These are phyloP conservation scores for Ceyx cyanopectus DNA, from an alignment of 2,113 vertebrate genomes.

Conservation along the genomic window DNA sequence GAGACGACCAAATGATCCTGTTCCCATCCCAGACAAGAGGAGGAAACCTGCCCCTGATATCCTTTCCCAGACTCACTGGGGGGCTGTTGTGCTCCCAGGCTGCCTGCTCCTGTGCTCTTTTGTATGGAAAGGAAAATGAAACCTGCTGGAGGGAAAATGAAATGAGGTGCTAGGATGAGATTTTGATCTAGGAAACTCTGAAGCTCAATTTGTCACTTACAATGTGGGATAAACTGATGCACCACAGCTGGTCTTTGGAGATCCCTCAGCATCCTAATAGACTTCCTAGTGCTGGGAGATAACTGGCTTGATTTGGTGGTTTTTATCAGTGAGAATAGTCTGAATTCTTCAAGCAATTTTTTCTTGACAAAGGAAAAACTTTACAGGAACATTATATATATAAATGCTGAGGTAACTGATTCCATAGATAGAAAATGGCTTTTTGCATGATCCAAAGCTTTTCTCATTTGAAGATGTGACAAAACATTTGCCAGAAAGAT, in stretches of 20 bases:
- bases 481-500: conserved; percentile 16
- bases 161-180: neutral
- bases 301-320: neutral
- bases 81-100: neutral
- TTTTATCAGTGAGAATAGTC: neutral
- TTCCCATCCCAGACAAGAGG: conserved; percentile 97
- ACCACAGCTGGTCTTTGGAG: neutral
- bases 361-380: neutral
- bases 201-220: neutral
- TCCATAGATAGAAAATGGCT: conserved; percentile 1
- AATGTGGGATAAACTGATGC: neutral
- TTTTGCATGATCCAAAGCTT: conserved; percentile 21
- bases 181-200: neutral
- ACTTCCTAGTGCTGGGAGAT: neutral
- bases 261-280: neutral
- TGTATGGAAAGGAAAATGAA: neutral
- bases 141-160: neutral
- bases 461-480: conserved; percentile 16
- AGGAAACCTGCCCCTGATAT: conserved; percentile 99
- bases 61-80: conserved; percentile 68
- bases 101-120: neutral
- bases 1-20: conserved; percentile 94
- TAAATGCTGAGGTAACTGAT: neutral
- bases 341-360: neutral
- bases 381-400: neutral